Evolutionary conservation across 2,797 vertebrate genomes (phyloP).

Genomic region (Crax fasciolata): DNA sequence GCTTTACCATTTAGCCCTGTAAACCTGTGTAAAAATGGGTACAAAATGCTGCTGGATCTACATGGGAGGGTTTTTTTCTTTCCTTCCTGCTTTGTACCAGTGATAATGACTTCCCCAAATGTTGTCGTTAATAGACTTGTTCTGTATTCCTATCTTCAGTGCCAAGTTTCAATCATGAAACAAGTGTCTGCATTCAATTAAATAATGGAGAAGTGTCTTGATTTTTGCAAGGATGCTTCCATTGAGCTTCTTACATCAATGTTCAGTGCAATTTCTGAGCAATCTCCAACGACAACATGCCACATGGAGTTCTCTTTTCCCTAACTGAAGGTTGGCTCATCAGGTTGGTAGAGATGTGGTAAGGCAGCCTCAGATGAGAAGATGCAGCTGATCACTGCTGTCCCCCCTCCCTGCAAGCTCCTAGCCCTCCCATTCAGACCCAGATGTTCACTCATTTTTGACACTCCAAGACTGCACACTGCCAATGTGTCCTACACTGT

Average conservation of each 20-base stretch:
- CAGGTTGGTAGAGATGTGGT: neutral
- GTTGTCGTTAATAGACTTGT: neutral
- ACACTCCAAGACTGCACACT: accelerated
- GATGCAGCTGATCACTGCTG: neutral
- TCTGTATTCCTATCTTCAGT: neutral
- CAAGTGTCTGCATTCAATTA: neutral
- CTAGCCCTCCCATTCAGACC: neutral
- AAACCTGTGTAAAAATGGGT: neutral
- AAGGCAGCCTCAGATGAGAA: neutral
- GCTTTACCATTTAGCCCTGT: neutral
- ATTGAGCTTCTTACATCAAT: neutral
- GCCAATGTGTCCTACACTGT: accelerated
- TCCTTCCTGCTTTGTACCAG: neutral
- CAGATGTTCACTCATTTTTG: neutral
- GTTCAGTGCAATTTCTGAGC: neutral
- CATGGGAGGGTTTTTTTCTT: neutral
- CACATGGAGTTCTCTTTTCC: neutral
- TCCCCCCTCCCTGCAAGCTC: neutral
- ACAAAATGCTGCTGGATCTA: neutral
- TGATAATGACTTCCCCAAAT: neutral
- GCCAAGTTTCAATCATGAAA: neutral
- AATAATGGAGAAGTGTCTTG: neutral
- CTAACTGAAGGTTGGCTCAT: neutral
- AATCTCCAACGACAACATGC: neutral
- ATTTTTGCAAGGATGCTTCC: neutral